Evolutionary conservation across 2,797 vertebrate species (phyloP), one percentile per base, ranked within the genome.

Genomic region (Mallotus villosus): DNA sequence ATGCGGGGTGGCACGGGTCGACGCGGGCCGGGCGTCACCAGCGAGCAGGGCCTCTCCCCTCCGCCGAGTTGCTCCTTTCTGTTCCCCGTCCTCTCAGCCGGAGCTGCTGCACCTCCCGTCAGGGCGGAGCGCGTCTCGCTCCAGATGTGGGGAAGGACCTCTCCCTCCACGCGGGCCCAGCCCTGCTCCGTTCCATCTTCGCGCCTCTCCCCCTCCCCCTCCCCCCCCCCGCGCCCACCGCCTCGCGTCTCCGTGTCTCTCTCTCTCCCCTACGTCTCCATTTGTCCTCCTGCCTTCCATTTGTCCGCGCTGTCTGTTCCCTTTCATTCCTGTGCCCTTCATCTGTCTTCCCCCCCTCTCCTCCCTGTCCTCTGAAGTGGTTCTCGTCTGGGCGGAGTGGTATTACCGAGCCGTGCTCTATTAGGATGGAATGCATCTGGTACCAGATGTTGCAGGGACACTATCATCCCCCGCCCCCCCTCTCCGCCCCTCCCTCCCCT

Each of bases 381-480:
- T 81, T 62, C 83, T 77, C 21, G 73, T 83, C 88, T 71, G 63
- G 78, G 73, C 82, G 0, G 79, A 82, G 81, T 61, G 70, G 84
- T 78, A 90, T 88, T 90, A 86, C 84, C 77, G 66, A 87, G 84
- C 87, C 86, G 85, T 81, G 82, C 89, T 90, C 85, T 82, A 92
- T 93, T 90, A 88, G 86, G 71, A 77, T 67, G 89, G 90, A 92
- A 90, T 89, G 86, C 76, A 70, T 81, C 78, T 46, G 82, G 82
- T 76, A 77, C 90, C 92, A 93, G 93, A 94, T 94, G 92, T 92
- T 90, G 81, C 77, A 81, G 81, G 81, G 88, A 87, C 88, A 71
- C 81, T 80, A 29, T 74, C 78, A 74, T 57, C 72, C 76, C 74
- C 71, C 78, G 67, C 71, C 74, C 69, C 72, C 78, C 41, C 21